phyloP scores from a whole-genome alignment of 2,113 vertebrate species.

The Larimichthys polyactis region DNA sequence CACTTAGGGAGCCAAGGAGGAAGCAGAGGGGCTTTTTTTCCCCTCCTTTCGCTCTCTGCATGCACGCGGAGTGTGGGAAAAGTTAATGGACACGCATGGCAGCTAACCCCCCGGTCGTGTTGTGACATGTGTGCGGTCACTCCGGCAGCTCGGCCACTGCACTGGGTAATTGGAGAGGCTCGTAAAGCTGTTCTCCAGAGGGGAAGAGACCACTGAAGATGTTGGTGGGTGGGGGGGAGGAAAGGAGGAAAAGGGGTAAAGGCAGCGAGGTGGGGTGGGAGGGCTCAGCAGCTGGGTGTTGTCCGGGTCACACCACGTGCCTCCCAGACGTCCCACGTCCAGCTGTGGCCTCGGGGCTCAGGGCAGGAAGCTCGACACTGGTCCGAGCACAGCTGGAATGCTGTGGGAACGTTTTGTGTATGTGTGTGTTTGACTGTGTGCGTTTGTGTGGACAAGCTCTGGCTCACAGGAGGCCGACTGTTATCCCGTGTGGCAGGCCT shows the following conservation, averaged over 20 bases:
- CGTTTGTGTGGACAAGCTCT: slow-evolving; percentile 41
- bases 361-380: slow-evolving; percentile 79
- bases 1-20: slow-evolving; percentile 92
- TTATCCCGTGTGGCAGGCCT: slow-evolving; percentile 68
- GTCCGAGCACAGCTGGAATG: slow-evolving; percentile 75
- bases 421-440: slow-evolving; percentile 27
- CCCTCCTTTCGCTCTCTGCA: slow-evolving; percentile 74
- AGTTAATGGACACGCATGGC: slow-evolving; percentile 94
- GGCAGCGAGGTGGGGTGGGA: slow-evolving; percentile 47
- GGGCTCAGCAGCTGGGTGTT: slow-evolving; percentile 76
- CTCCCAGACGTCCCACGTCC: slow-evolving; percentile 81
- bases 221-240: slow-evolving; percentile 25
- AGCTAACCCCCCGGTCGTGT: slow-evolving; percentile 87
- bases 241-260: slow-evolving; percentile 29
- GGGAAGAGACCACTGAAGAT: slow-evolving; percentile 73
- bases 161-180: slow-evolving; percentile 82
- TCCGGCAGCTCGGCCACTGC: slow-evolving; percentile 80
- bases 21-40: slow-evolving; percentile 85
- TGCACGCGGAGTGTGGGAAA: slow-evolving; percentile 92
- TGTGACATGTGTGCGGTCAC: slow-evolving; percentile 86
- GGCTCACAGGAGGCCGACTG: slow-evolving; percentile 69
- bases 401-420: slow-evolving; percentile 63
- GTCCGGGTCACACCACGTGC: slow-evolving; percentile 80
- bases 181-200: slow-evolving; percentile 81
- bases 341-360: slow-evolving; percentile 79